Evolutionary conservation across 30 jellyfish, hydroid and myxozoan genomes (phyloP), one percentile per base, ranked within the genome.

Genomic region (Chironex yamaguchii): DNA sequence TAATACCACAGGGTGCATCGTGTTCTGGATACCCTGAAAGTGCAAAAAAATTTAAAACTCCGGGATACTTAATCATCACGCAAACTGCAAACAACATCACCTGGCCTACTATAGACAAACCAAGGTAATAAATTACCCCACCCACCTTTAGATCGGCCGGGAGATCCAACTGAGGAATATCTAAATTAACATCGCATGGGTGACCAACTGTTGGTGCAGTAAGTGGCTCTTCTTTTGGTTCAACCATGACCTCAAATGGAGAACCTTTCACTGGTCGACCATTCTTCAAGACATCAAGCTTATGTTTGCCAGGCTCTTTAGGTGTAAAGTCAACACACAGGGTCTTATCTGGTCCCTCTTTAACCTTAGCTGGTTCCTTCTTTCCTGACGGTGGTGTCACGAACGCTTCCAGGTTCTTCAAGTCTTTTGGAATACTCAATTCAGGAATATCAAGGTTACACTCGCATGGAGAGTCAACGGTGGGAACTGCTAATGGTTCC

Each of bases 381-480:
- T 76, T 76, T 35, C 94, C 94, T 17, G 64, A 4, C 21, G 96
- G 94, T 36, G 99, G 99, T 34, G 97, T 85, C 83, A 82, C 85
- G 83, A 95, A 72, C 1, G 97, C 99, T 20, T 81, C 82, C 89
- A 95, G 36, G 67, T 92, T 78, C 32, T 71, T 74, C 68, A 95
- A 77, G 70, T 95, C 99, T 1, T 71, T 85, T 17, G 99, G 99
- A 17, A 95, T 51, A 67, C 80, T 66, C 67, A 95, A 36, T 20
- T 91, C 97, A 12, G 97, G 97, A 27, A 95, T 90, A 33, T 84
- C 99, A 27, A 95, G 90, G 53, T 91, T 95, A 36, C 90, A 89
- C 72, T 85, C 97, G 65, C 99, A 95, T 67, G 84, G 96, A 22
- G 78, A 89, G 11, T 97, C 99, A 27, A 95, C 99, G 9, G 89